These are phyloP conservation scores for Triplophysa rosa DNA, from an alignment of 2,113 vertebrate species.

Conservation along the genomic window DNA sequence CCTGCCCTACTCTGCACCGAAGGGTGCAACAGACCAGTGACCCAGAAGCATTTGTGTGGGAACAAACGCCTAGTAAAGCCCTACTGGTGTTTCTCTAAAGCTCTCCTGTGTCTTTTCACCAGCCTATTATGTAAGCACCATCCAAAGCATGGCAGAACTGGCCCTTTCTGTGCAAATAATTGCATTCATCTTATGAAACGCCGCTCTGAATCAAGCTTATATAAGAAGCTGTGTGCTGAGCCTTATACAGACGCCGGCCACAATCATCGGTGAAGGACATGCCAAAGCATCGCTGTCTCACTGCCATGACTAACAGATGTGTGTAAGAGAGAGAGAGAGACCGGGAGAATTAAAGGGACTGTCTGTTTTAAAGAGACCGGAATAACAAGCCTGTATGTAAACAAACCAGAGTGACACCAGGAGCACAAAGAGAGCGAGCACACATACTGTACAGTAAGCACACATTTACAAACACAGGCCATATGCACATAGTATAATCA, in stretches of 20 bases:
- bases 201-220: slow-evolving; percentile 42
- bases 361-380: slow-evolving; percentile 21
- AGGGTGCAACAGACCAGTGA: slow-evolving; percentile 21
- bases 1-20: background rate
- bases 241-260: slow-evolving; percentile 15
- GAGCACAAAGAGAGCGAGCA: background rate
- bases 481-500: background rate
- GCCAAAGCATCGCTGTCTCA: slow-evolving; percentile 35
- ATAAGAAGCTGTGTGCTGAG: slow-evolving; percentile 45
- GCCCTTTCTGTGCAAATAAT: slow-evolving; percentile 43
- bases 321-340: slow-evolving; percentile 18
- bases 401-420: slow-evolving; percentile 14
- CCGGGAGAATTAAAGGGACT: background rate
- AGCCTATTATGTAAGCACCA: slow-evolving; percentile 40
- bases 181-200: slow-evolving; percentile 49
- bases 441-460: background rate
- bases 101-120: slow-evolving; percentile 23
- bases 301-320: slow-evolving; percentile 37
- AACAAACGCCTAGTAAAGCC: background rate
- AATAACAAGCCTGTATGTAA: slow-evolving; percentile 13
- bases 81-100: slow-evolving; percentile 1
- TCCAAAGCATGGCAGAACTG: slow-evolving; percentile 32
- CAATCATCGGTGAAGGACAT: slow-evolving; percentile 18
- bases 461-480: background rate
- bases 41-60: slow-evolving; percentile 22